Conservation (phyloP, 1,140 invertebrate species). For the Drosophila bifasciata region DNA sequence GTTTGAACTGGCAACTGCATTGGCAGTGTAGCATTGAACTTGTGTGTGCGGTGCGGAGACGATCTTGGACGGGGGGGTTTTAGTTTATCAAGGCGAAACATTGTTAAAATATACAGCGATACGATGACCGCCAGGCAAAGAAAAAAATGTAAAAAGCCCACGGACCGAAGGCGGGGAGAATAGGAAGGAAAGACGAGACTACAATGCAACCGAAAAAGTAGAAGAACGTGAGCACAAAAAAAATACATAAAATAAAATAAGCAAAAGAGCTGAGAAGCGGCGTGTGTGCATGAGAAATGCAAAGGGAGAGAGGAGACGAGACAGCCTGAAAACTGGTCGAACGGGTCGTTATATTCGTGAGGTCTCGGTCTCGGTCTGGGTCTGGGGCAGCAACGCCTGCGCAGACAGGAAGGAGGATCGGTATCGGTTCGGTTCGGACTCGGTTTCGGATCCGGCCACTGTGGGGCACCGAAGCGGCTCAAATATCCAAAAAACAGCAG, state of each 20-base stretch:
- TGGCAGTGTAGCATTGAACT: constrained; percentile 67
- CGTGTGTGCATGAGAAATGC: constrained; percentile 73
- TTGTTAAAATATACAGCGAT: constrained; percentile 54
- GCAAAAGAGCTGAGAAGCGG: constrained; percentile 38
- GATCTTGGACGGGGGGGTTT: constrained; percentile 27
- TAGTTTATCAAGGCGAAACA: constrained; percentile 62
- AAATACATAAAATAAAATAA: constrained; percentile 30
- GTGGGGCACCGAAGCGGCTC: constrained; percentile 27
- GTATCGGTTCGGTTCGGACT: constrained; percentile 4
- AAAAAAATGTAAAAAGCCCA: constrained; percentile 49
- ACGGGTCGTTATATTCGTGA: constrained; percentile 57
- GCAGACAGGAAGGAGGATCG: constrained; percentile 53
- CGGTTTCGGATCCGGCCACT: constrained; percentile 13
- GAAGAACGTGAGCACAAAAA: constrained; percentile 66
- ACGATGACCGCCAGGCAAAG: constrained; percentile 66
- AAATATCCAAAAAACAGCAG: neutral
- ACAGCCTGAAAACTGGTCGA: constrained; percentile 70
- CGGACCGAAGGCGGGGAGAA: constrained; percentile 22
- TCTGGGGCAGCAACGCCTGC: constrained; percentile 14
- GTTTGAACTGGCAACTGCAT: constrained; percentile 66
- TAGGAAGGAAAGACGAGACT: constrained; percentile 21
- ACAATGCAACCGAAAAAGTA: constrained; percentile 53
- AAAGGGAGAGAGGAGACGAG: constrained; percentile 60
- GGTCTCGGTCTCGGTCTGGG: no score
- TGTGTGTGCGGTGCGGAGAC: constrained; percentile 28